Evolutionary conservation across 92 coral and sea anemone genomes (phyloP), one percentile per base, ranked within the genome.

Genomic region (Bergia puertoricense): DNA sequence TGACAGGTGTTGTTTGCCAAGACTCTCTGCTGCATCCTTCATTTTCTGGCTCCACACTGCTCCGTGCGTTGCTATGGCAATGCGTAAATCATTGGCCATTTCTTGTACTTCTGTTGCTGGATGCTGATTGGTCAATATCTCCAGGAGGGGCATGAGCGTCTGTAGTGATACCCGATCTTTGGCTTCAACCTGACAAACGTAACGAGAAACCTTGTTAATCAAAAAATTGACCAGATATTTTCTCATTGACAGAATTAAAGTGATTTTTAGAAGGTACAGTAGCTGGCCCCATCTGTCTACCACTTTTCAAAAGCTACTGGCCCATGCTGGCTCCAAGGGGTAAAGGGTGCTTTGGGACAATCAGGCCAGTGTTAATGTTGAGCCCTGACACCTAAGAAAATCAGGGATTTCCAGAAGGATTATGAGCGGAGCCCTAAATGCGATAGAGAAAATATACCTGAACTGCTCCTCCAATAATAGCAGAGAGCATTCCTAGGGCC

Each of bases 401-500:
- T 2, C 15, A 72, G 14, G 1, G 43, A 73, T 37, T 23, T 69
- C 3, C 43, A 36, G 13, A 20, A 1, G 9, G 20, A 3, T 73
- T 16, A 57, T 3, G 66, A 16, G 30, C 30, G 30, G 30, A 30
- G 39, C 16, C 46, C 42, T 14, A 74, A 42, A 77, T 11, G 15
- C 54, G 43, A 39, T 13, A 30, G 8, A 46, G 50, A 46, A 8
- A 5, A 8, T 3, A 54, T 11, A 92, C 98, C 96, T 94, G 89
- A 13, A 81, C 93, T 74, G 95, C 98, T 5, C 98, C 99, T 4
- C 98, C 95, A 77, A 97, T 85, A 67, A 97, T 87, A 4, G 98
- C 98, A 1, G 99, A 94, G 76, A 97, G 76, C 98, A 97, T 95
- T 71, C 99, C 99, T 65, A 95, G 81, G 23, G 98, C 94, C 98